Evolutionary conservation across 2,888 invertebrate species (phyloP), one percentile per base, ranked within the genome.

Genomic region (Orthosia cruda): DNA sequence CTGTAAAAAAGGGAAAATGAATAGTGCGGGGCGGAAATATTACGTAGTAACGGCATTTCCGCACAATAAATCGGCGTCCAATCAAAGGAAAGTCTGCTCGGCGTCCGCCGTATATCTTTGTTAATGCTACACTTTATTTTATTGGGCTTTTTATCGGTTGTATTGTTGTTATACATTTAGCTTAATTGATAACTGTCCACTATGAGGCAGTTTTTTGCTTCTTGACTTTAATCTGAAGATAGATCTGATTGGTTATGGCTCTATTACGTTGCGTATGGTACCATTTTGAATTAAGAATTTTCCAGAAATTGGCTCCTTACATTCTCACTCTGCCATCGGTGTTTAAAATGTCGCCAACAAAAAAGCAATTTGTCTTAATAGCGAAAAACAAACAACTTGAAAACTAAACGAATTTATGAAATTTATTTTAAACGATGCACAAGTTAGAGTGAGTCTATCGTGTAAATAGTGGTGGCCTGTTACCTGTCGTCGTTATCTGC

Each of bases 11-110:
- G 92, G 96, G 94, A 96, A 96, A 96, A 94, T 95, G 96, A 95
- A 96, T 94, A 94, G 94, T 92, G 92, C 92, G 89, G 93, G 92
- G 95, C 96, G 97, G 97, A 97, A 96, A 96, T 97, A 97, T 97
- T 97, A 97, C 95, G 89, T 92, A 95, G 94, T 95, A 96, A 96
- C 96, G 95, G 95, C 94, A 94, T 97, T 97, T 97, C 97, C 97
- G 97, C 96, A 93, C 97, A 94, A 97, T 97, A 97, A 97, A 97
- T 96, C 94, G 95, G 93, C 94, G 94, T 92, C 96, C 95, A 97
- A 97, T 97, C 97, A 96, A 96, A 96, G 94, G 95, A 95, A 94
- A 92, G 92, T 93, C 92, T 88, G 92, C 91, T 86, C 91, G 86
- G 90, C 88, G 91, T 66, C 75, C 90, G 92, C 89, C 95, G 94